These are phyloP conservation scores for Panorpa germanica DNA, from an alignment of 2,888 invertebrate genomes.

Conservation along the genomic window DNA sequence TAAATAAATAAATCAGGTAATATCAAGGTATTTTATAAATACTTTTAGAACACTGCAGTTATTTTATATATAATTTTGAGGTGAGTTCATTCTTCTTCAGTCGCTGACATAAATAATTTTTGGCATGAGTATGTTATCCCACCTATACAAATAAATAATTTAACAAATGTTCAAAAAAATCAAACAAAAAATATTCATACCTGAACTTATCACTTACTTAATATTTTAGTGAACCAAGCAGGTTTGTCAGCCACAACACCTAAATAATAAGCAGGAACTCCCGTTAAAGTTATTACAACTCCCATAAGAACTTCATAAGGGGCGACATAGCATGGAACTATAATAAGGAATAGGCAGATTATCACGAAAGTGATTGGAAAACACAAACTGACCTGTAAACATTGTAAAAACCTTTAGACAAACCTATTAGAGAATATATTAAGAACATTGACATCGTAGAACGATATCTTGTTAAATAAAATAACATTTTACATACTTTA, in stretches of 20 bases:
- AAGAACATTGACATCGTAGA: no score
- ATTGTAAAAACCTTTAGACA: constrained; percentile 14
- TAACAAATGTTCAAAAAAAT: constrained; percentile 10
- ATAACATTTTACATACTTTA: constrained; percentile 31
- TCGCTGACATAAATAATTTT: constrained; percentile 57
- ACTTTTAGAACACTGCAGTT: no score
- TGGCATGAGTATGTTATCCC: constrained; percentile 41
- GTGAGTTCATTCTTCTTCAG: constrained; percentile 55
- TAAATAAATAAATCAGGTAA: no score
- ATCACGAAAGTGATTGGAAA: constrained; percentile 61
- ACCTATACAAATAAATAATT: constrained; percentile 25
- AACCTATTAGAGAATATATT: constrained; percentile 5
- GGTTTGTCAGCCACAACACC: constrained; percentile 51
- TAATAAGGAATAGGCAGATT: constrained; percentile 56
- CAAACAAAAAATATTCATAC: constrained; percentile 12
- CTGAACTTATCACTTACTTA: constrained; percentile 31
- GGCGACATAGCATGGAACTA: constrained; percentile 61
- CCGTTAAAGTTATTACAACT: constrained; percentile 56
- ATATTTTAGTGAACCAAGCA: constrained; percentile 29
- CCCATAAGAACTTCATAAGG: constrained; percentile 68
- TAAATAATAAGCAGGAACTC: constrained; percentile 62
- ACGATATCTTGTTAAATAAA: constrained; percentile 1
- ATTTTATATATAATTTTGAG: no score
- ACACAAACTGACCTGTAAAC: constrained; percentile 42
- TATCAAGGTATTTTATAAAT: no score